Evolutionary conservation across 2,888 invertebrate genomes (phyloP), one percentile per base, ranked within the genome.

Genomic region (Heliconius ethilla): DNA sequence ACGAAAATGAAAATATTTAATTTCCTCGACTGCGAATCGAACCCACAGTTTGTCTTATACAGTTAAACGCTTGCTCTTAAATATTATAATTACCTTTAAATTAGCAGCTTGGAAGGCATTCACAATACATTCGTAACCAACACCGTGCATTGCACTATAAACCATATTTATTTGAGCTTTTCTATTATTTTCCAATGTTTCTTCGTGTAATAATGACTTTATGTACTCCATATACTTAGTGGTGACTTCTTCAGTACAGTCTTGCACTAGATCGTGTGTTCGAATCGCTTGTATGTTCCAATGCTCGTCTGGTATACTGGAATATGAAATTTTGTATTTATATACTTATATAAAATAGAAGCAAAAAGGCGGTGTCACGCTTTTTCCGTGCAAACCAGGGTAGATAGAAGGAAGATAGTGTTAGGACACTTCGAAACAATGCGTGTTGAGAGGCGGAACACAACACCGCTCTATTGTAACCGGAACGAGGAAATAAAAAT

Each of bases 131-230:
- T 95, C 92, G 87, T 97, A 97, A 0, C 99, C 99, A 7, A 99
- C 99, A 7, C 99, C 99, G 89, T 99, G 99, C 98, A 99, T 98
- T 0, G 99, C 98, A 18, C 99, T 99, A 88, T 99, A 99, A 0
- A 98, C 97, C 81, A 98, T 96, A 75, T 95, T 95, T 1, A 97
- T 87, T 0, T 93, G 89, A 0, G 95, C 95, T 27, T 91, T 93
- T 66, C 89, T 89, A 83, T 96, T 97, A 62, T 95, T 88, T 65
- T 95, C 91, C 59, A 96, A 83, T 15, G 95, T 89, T 4, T 94
- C 94, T 51, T 95, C 89, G 29, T 96, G 89, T 13, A 97, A 90
- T 51, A 92, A 92, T 7, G 92, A 87, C 22, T 91, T 89, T 5
- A 98, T 91, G 55, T 95, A 95, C 18, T 94, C 87, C 87, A 96